Percentiles rank a stretch among this genome's conserved stretches.
phyloP scores from a whole-genome alignment of 2,113 vertebrate genomes.

The Arizona elegans region DNA sequence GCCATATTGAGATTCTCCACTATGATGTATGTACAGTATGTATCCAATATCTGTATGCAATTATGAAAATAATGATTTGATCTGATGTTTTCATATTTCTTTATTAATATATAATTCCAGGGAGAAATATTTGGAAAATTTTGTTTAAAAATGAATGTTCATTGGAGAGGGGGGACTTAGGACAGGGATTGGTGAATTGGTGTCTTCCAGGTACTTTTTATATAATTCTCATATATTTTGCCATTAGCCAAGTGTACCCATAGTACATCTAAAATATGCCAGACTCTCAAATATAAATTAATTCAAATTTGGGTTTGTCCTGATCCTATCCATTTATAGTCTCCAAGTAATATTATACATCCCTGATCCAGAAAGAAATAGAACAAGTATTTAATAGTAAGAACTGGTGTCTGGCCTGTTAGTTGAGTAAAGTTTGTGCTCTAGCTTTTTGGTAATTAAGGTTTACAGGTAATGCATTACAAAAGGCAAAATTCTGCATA shows the following conservation, averaged over 20 bases:
- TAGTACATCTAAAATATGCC: too few species aligned
- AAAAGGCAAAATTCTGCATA: too few species aligned
- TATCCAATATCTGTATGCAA: neutral
- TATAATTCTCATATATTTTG: neutral
- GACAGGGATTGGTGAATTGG: neutral
- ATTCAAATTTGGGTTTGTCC: neutral
- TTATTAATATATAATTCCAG: neutral
- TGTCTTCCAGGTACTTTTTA: neutral
- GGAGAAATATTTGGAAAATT: neutral
- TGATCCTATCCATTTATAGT: neutral
- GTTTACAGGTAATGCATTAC: too few species aligned
- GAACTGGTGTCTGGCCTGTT: too few species aligned
- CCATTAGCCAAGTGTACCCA: neutral
- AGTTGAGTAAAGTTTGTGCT: too few species aligned
- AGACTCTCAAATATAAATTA: too few species aligned
- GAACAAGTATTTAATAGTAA: too few species aligned
- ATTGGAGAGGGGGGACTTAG: neutral
- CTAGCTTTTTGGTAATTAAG: too few species aligned
- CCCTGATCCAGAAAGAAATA: neutral
- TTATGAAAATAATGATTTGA: neutral
- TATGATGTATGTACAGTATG: neutral
- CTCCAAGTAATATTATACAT: neutral
- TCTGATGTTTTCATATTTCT: neutral
- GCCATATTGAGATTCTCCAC: neutral
- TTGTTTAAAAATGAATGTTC: neutral